These are phyloP conservation scores for Tiliacea citrago DNA, from an alignment of 2,888 invertebrate species.

Conservation along the genomic window DNA sequence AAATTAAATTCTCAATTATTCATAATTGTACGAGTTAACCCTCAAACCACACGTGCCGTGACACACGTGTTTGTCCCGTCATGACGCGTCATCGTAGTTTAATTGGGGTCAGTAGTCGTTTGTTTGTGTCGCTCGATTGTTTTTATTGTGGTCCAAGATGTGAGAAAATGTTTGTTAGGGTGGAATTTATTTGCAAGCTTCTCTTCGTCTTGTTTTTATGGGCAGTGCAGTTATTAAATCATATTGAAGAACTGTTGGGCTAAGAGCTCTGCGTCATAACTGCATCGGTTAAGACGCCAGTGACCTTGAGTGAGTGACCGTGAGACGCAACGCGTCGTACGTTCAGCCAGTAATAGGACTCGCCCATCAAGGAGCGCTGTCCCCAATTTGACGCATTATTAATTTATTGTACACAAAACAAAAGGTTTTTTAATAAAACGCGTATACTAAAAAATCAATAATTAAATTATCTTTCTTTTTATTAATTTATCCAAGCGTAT, in stretches of 20 bases:
- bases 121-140: slow-evolving; percentile 70
- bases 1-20: slow-evolving; percentile 55
- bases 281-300: too few relatives aligned
- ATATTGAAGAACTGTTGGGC: too few relatives aligned
- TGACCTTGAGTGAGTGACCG: too few relatives aligned
- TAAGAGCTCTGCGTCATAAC: neutral
- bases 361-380: too few relatives aligned
- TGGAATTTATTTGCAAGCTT: neutral
- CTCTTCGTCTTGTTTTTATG: neutral
- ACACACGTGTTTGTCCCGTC: slow-evolving; percentile 66
- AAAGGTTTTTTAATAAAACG: too few relatives aligned
- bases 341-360: too few relatives aligned
- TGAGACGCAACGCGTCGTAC: too few relatives aligned
- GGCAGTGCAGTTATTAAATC: neutral
- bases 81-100: slow-evolving; percentile 72
- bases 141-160: slow-evolving; percentile 45
- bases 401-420: too few relatives aligned
- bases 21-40: slow-evolving; percentile 56
- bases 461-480: too few relatives aligned
- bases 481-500: too few relatives aligned
- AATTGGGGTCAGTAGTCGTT: slow-evolving; percentile 75
- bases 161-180: neutral
- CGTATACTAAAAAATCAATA: too few relatives aligned
- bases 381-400: too few relatives aligned
- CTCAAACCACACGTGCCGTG: slow-evolving; percentile 42